Evolutionary conservation across 2,888 invertebrate genomes (phyloP).

Genomic region (Habrosyne pyritoides): DNA sequence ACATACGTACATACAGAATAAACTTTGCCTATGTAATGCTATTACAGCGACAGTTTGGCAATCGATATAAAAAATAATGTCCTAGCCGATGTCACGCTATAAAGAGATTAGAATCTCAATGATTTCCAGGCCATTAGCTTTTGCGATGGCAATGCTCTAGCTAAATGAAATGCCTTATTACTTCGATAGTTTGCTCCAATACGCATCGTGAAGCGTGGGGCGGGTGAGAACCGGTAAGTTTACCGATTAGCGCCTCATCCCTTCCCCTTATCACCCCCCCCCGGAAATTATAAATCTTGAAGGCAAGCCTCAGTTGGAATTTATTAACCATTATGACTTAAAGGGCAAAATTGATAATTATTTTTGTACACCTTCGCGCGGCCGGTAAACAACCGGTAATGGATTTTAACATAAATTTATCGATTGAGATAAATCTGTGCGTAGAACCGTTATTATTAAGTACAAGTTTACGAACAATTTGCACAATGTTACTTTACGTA

Average conservation of each 20-base stretch:
- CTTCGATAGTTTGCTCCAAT: slow-evolving; percentile 2
- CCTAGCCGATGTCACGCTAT: background rate
- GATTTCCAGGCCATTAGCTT: slow-evolving; percentile 2
- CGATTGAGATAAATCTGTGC: background rate
- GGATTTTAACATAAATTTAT: slow-evolving; percentile 17
- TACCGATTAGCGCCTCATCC: slow-evolving; percentile 40
- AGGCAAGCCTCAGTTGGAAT: slow-evolving; percentile 42
- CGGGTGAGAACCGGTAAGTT: slow-evolving; percentile 44
- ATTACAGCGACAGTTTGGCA: background rate
- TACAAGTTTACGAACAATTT: background rate
- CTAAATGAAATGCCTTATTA: slow-evolving; percentile 31
- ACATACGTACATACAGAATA: no score
- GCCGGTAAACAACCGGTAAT: slow-evolving; percentile 21
- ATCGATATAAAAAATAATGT: background rate
- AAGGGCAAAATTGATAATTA: slow-evolving; percentile 55
- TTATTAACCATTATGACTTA: slow-evolving; percentile 53
- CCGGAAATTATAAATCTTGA: slow-evolving; percentile 61
- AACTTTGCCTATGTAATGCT: background rate
- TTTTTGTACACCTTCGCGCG: slow-evolving; percentile 28
- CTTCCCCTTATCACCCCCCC: slow-evolving; percentile 17
- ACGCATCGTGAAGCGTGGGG: slow-evolving; percentile 33
- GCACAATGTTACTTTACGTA: background rate
- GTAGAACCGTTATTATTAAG: background rate
- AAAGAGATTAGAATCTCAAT: background rate
- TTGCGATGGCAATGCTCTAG: slow-evolving; percentile 4